Conservation (phyloP, 2,888 invertebrate genomes). For the Drosophila anomelani region DNA sequence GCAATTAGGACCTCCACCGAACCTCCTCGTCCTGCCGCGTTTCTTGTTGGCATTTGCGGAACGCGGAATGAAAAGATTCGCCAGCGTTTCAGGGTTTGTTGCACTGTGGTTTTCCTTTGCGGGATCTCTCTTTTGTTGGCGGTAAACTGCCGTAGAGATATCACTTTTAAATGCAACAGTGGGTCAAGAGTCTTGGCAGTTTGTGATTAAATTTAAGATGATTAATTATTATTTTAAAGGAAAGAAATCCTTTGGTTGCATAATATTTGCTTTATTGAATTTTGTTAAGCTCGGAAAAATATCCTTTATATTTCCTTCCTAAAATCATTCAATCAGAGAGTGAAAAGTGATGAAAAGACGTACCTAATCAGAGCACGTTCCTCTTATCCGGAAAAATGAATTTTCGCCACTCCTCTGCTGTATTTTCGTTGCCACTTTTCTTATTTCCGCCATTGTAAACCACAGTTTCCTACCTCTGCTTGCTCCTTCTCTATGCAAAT, state of each 20-base stretch:
- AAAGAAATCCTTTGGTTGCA: too few relatives aligned
- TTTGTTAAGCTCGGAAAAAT: background rate
- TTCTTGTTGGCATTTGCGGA: slow-evolving; percentile 49
- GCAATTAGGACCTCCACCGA: slow-evolving; percentile 63
- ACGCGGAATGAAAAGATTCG: slow-evolving; percentile 20
- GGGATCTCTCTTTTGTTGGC: slow-evolving; percentile 26
- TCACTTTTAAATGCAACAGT: slow-evolving; percentile 10
- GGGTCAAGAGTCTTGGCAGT: background rate
- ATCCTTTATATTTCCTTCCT: background rate
- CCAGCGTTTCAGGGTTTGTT: slow-evolving; percentile 39
- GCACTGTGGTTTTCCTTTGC: slow-evolving; percentile 46
- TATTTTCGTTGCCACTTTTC: background rate
- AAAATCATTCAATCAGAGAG: background rate
- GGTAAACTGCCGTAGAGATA: slow-evolving; percentile 7
- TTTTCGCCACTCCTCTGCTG: background rate
- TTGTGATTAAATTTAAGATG: background rate
- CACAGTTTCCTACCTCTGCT: background rate
- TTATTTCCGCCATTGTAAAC: slow-evolving; percentile 12
- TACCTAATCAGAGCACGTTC: background rate
- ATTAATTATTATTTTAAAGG: too few relatives aligned
- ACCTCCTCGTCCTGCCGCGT: background rate
- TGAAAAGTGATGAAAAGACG: background rate
- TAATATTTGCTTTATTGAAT: background rate
- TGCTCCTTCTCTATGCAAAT: slow-evolving; percentile 37
- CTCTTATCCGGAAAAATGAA: background rate